Conservation (phyloP, 2,888 invertebrate species). For the Psylliodes chrysocephalus region DNA sequence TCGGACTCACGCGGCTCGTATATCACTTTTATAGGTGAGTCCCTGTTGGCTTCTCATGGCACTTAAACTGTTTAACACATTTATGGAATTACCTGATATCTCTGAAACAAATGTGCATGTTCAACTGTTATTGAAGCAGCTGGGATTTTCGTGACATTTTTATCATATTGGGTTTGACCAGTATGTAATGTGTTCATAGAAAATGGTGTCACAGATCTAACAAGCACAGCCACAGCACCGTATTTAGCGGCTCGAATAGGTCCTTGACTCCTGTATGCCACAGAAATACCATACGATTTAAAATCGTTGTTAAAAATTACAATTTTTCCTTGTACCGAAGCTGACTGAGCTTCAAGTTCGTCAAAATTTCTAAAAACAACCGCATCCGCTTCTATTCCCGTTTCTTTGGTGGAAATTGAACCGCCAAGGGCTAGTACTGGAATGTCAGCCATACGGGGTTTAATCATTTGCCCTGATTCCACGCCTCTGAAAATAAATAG, state of each 20-base stretch:
- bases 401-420: constrained; percentile 74
- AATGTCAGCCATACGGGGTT: constrained; percentile 72
- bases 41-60: too few species aligned
- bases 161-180: constrained; percentile 73
- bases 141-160: constrained; percentile 73
- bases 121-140: constrained; percentile 80
- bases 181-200: constrained; percentile 83
- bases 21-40: too few species aligned
- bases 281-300: constrained; percentile 74
- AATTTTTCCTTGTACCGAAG: constrained; percentile 71
- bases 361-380: constrained; percentile 78
- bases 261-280: constrained; percentile 72
- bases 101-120: constrained; percentile 78
- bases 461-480: constrained; percentile 73
- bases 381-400: constrained; percentile 79
- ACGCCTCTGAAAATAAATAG: constrained; percentile 72
- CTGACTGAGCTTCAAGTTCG: constrained; percentile 59
- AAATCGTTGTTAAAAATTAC: constrained; percentile 79
- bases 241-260: constrained; percentile 72
- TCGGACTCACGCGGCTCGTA: too few species aligned
- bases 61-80: too few species aligned
- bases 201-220: constrained; percentile 80
- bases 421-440: constrained; percentile 76
- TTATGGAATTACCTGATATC: constrained; percentile 61
- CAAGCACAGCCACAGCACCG: constrained; percentile 80